Evolutionary conservation across 2,113 vertebrate genomes (phyloP).

Genomic region (Perca fluviatilis): DNA sequence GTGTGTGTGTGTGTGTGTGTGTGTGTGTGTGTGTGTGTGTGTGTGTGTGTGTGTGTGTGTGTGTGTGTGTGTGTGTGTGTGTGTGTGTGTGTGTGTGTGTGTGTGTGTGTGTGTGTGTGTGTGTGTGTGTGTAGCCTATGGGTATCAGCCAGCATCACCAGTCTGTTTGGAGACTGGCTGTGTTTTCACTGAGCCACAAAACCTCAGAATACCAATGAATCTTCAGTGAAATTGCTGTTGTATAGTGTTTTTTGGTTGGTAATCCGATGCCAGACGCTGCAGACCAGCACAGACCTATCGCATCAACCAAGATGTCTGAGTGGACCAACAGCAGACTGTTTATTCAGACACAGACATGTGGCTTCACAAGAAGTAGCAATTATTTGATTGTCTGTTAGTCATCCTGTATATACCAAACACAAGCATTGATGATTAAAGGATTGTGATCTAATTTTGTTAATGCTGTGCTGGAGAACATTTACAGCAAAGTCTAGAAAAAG

Average conservation of each 20-base stretch:
- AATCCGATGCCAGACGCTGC: not conserved
- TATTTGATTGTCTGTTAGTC: not conserved
- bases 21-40: not conserved
- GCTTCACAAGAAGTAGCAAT: not conserved
- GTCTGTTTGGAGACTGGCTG: not conserved
- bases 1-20: not conserved
- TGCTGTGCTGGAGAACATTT: not conserved
- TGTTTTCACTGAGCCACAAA: not conserved
- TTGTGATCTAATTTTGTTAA: not conserved
- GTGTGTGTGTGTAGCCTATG: not conserved
- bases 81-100: not conserved
- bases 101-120: not conserved
- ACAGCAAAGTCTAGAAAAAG: not conserved
- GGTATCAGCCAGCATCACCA: not conserved
- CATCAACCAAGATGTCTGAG: not conserved
- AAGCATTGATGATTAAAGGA: not conserved
- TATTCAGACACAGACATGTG: not conserved
- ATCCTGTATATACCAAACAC: not conserved
- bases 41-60: no score
- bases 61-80: not conserved
- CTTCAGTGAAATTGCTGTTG: not conserved
- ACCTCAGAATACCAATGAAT: constrained; percentile 2
- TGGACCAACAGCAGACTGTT: not conserved
- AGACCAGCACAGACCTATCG: not conserved
- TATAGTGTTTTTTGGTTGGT: constrained; percentile 11